Conservation (phyloP, 2,113 vertebrate species). For the Syngnathus typhle region DNA sequence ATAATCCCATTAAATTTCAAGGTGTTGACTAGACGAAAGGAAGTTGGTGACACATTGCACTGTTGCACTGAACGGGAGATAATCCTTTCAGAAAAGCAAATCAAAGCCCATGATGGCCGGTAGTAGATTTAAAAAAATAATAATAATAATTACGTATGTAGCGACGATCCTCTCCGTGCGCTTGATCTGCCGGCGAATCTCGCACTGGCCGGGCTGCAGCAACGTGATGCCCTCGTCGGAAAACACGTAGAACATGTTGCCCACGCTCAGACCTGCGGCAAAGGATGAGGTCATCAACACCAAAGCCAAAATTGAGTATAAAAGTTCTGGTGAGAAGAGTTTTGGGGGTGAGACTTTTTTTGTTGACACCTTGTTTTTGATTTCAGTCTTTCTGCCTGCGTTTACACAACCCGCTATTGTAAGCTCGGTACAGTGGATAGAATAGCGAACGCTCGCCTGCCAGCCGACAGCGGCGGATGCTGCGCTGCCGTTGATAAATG, state of each 20-base stretch:
- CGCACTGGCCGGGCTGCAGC: constrained; percentile 85
- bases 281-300: constrained; percentile 14
- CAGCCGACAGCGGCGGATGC: neutral
- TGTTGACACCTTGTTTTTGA: too few species aligned
- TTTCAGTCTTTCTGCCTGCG: too few species aligned
- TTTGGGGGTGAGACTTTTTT: too few species aligned
- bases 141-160: constrained; percentile 75
- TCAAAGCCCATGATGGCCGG: neutral
- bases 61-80: neutral
- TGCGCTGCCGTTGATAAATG: neutral
- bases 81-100: neutral
- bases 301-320: neutral
- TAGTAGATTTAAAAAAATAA: neutral
- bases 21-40: constrained; percentile 21
- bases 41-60: neutral
- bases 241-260: constrained; percentile 96
- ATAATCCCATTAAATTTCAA: constrained; percentile 51
- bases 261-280: constrained; percentile 83
- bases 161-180: constrained; percentile 82
- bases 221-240: constrained; percentile 83
- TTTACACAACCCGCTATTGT: neutral
- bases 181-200: constrained; percentile 84
- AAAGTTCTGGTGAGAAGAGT: too few species aligned
- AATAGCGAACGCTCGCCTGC: neutral
- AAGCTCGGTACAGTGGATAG: neutral